phyloP scores from a whole-genome alignment of 2,797 vertebrate genomes.

The Selene dorsalis region DNA sequence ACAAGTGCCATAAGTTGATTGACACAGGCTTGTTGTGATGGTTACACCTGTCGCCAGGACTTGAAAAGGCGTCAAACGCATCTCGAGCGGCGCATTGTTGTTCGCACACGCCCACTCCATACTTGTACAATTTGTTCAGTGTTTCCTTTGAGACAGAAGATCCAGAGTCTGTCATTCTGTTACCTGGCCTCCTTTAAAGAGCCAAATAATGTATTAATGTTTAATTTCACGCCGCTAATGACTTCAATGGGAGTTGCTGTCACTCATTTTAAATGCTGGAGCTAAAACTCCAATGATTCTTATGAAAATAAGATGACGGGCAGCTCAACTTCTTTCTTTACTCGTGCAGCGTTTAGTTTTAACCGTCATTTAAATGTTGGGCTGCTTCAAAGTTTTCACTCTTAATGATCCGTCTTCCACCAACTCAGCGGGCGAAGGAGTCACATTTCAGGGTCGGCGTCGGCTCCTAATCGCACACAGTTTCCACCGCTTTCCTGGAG shows the following conservation, averaged over 20 bases:
- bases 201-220: neutral
- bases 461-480: constrained; percentile 57
- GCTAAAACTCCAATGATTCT: constrained; percentile 20
- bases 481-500: constrained; percentile 32
- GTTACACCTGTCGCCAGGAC: constrained; percentile 55
- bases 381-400: constrained; percentile 50
- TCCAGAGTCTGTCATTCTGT: constrained; percentile 37
- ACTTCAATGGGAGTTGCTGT: constrained; percentile 12
- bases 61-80: constrained; percentile 58
- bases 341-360: constrained; percentile 20
- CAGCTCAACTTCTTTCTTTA: constrained; percentile 41
- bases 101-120: constrained; percentile 46
- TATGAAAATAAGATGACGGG: constrained; percentile 21
- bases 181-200: constrained; percentile 55
- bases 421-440: constrained; percentile 66
- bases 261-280: constrained; percentile 21
- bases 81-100: constrained; percentile 45
- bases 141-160: constrained; percentile 37
- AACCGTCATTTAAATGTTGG: constrained; percentile 56
- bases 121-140: constrained; percentile 34
- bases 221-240: neutral
- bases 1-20: constrained; percentile 37
- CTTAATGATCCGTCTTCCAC: constrained; percentile 59
- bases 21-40: constrained; percentile 29
- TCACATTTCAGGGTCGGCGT: constrained; percentile 46